Base-by-base conservation (phyloP, 2,113 vertebrate species). In the Anarhynchus alexandrinus region DNA sequence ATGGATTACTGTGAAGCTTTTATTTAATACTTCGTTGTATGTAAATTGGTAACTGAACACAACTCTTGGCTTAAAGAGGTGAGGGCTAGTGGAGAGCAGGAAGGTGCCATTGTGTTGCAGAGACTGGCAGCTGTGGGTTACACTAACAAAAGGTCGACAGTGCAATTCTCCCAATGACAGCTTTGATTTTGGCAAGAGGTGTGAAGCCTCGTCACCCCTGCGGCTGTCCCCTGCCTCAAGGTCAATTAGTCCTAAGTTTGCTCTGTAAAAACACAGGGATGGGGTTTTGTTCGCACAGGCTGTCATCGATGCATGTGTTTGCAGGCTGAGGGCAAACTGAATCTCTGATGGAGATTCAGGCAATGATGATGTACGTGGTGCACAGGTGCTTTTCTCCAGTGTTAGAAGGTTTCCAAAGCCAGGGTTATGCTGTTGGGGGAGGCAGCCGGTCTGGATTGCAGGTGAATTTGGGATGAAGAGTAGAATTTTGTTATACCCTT, bases 1-100 rank as follows among this genome's bases (percentile, higher is more conserved):
- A 6, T 74, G 32, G 92, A 86, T 94, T 88, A 96, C 97, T 97
- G 97, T 97, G 95, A 97, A 96, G 91, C 59, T 58, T 92, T 96
- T 91, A 17, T 65, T 88, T 84, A 78, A 27, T 15, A 34, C 30
- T 73, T 40, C 40, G 13, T 67, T 77, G 88, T 65, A 25, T 62
- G 80, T 72, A 45, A 21, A 29, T 52, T n/a, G 52, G 59, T 40
- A 52, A 71, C 16, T 21, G 77, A 93, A 25, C 70, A 40, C 36
- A 61, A 2, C 38, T 52, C 43, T n/a, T 88, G 95, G 90, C 94
- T 90, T 34, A 52, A 49, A 22, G 73, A 40, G 49, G 30, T 8
- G 11, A 36, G 58, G 61, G 42, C 55, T 1, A 1, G 38, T 19
- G 38, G 70, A 38, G 40, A 77, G 58, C 43, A 87, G 54, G 65